Conservation (phyloP, 2,797 vertebrate genomes). For the Enteromius fasciolatus region DNA sequence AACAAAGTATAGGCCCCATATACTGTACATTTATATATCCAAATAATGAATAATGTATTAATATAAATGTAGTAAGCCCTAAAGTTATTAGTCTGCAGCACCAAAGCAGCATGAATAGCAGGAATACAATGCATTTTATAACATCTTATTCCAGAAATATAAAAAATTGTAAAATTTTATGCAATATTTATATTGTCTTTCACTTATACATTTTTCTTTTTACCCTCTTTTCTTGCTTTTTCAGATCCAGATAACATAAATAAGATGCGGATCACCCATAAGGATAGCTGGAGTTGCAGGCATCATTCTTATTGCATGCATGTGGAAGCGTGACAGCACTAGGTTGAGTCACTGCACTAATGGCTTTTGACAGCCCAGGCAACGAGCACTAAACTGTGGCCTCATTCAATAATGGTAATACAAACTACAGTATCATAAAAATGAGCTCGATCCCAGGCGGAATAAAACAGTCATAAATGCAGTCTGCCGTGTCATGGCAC, state of each 20-base stretch:
- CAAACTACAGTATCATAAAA: slow-evolving; percentile 58
- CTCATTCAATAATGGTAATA: slow-evolving; percentile 57
- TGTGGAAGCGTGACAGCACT: slow-evolving; percentile 35
- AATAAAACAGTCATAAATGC: slow-evolving; percentile 60
- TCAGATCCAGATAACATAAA: slow-evolving; percentile 1
- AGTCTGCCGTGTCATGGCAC: slow-evolving; percentile 55
- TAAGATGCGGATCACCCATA: slow-evolving; percentile 28
- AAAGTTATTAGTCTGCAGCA: neutral
- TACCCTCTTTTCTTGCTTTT: neutral
- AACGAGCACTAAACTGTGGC: slow-evolving; percentile 48
- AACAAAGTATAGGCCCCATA: neutral
- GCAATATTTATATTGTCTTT: neutral
- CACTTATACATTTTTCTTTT: neutral
- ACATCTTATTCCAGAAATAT: neutral
- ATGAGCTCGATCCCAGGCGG: slow-evolving; percentile 46
- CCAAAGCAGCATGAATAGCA: neutral
- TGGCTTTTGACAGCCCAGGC: slow-evolving; percentile 49
- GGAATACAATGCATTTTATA: slow-evolving; percentile 3
- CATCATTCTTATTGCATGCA: slow-evolving; percentile 26
- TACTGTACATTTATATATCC: neutral
- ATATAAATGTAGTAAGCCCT: neutral
- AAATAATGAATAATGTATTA: neutral
- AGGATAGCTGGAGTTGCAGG: slow-evolving; percentile 8
- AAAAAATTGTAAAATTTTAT: neutral
- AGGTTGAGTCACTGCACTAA: slow-evolving; percentile 43